Percentiles rank a stretch among this genome's conserved stretches.
phyloP scores from a whole-genome alignment of 2,888 invertebrate species.

The Phyllotreta striolata region DNA sequence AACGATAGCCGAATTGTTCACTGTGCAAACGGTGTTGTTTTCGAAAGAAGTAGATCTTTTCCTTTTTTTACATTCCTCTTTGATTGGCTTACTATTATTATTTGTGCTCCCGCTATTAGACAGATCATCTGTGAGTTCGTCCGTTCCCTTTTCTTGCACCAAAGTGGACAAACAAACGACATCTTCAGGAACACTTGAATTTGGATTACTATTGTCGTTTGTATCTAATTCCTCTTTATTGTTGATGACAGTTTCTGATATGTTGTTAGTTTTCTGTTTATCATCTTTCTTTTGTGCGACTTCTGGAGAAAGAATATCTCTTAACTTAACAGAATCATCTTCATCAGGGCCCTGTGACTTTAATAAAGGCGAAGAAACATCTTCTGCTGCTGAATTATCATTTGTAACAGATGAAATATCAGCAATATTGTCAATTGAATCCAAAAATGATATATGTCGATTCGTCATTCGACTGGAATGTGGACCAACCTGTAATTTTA shows the following conservation, averaged over 20 bases:
- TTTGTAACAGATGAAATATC: slow-evolving; percentile 9
- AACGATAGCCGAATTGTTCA: background rate
- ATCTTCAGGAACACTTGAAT: background rate
- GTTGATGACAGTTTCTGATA: background rate
- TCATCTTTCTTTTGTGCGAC: slow-evolving; percentile 18
- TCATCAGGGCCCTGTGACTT: slow-evolving; percentile 7
- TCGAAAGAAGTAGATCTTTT: slow-evolving; percentile 27
- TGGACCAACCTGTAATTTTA: background rate
- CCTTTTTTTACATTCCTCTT: slow-evolving; percentile 10
- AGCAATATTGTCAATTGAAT: slow-evolving; percentile 32
- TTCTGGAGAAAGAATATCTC: slow-evolving; percentile 18
- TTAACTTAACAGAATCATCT: slow-evolving; percentile 21
- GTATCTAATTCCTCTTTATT: background rate
- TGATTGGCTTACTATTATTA: background rate
- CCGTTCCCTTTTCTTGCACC: slow-evolving; percentile 21
- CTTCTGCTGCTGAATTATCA: background rate
- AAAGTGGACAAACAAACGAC: background rate
- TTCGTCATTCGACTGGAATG: background rate
- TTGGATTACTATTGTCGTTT: background rate
- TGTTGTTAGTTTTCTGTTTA: background rate
- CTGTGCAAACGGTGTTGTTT: slow-evolving; percentile 1
- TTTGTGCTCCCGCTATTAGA: background rate
- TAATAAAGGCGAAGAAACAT: background rate
- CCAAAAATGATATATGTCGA: slow-evolving; percentile 28
- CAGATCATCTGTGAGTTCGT: slow-evolving; percentile 36